Evolutionary conservation across 2,797 vertebrate genomes (phyloP), one percentile per base, ranked within the genome.

Genomic region (Typhlichthys eigenmanni): DNA sequence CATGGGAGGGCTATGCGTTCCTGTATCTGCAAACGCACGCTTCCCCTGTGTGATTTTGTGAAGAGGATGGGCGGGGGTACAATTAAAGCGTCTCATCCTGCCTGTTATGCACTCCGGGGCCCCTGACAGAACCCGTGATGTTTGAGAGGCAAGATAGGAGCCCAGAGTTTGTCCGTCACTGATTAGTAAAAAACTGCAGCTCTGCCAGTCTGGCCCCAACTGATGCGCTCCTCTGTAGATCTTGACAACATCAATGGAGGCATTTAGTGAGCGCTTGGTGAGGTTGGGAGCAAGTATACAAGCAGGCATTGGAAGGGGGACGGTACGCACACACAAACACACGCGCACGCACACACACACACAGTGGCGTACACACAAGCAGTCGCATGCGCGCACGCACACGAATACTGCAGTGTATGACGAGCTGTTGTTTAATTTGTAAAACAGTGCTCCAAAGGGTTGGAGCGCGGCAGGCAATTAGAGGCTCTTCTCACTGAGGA

Each of bases 391-490:
- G 29, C 32, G 19, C 19, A 13, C 62, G 56, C 49, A 24, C 58
- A 72, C 64, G 11, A 62, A 43, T 7, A 1, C 58, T 38, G 38
- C 55, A 10, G 68, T 64, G 58, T 29, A 70, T 54, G 45, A 73
- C 58, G 56, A 63, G 68, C 48, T 72, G 81, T 76, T 84, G 83
- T 91, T 93, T 90, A 84, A 91, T 91, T 92, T 91, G 88, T 88
- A 89, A 91, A 92, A 91, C 88, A 85, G 76, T 14, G 79, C 74
- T 73, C 66, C 51, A 72, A 79, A 85, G 83, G 81, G 85, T 79
- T 55, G 78, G 68, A 90, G 88, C 85, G 83, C 88, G 85, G 79
- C 74, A 89, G 87, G 90, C 90, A 93, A 93, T 93, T 93, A 93
- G 87, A 76, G 89, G 75, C 74, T 83, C 76, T 83, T 91, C 85